Evolutionary conservation across 2,888 invertebrate genomes (phyloP), one percentile per base, ranked within the genome.

Genomic region (Lepidonotus clava): DNA sequence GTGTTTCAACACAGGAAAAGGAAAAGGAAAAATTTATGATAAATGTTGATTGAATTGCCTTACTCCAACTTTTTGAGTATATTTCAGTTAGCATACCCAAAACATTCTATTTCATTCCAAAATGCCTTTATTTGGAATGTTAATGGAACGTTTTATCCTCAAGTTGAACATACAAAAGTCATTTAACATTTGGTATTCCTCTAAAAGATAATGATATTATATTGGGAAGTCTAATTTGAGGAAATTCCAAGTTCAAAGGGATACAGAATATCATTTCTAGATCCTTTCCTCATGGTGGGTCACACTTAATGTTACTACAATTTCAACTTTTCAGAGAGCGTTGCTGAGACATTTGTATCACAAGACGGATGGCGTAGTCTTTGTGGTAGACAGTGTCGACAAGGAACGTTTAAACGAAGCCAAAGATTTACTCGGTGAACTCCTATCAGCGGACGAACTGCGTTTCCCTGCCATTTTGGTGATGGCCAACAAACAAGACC

Each of bases 401-500:
- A 14, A n/a, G 76, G 76, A 76, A n/a, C 76, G 76, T 38, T 14
- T 76, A 14, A 38, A 76, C 38, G 76, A 76, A 40, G 76, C 28
- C 18, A 76, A 76, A 18, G 76, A 38, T 1, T 34, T 76, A 11
- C 24, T 76, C 6, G 1, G 28, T 14, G 14, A 76, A 14, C 34
- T 76, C 6, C 11, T 5, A 8, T 34, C 14, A 36, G 76, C 34
- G n/a, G 38, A 76, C 8, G 76, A 76, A 24, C 24, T 76, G 24
- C 1, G 24, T n/a, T 34, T 14, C 34, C 6, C n/a, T 8, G 36
- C 76, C 14, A n/a, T 76, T 0, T 38, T 76, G 38, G 36, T 76
- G 4, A 76, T 76, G 76, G 76, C 76, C 32, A 76, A 38, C 36
- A 76, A 76, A 38, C 76, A 76, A 38, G 76, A 76, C 24, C 5